Evolutionary conservation across 2,888 invertebrate species (phyloP), one percentile per base, ranked within the genome.

Genomic region (Drosophila setosimentum): DNA sequence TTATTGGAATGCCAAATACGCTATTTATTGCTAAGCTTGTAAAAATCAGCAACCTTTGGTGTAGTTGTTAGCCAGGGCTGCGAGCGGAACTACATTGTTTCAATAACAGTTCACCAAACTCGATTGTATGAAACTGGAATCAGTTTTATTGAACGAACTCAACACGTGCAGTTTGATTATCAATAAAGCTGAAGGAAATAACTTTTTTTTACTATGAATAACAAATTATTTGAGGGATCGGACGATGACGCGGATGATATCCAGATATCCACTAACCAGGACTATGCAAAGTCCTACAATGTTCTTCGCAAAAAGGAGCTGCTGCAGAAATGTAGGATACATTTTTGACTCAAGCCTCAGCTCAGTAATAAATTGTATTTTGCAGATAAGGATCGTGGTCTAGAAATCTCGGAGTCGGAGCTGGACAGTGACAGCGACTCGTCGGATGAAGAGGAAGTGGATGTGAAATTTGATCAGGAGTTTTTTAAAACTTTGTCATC

Each of bases 401-500:
- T 86, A 50, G 89, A 91, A 73, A 83, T 82, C 2, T 90, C 90
- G 0, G 91, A 91, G 18, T 90, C 92, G 0, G 91, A 91, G 24
- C 83, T 90, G 13, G 90, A 91, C 10, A 88, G 89, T 55, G 93
- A 93, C 45, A 91, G 90, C 50, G 89, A 89, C 13, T 89, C 90
- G 1, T 90, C 91, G 0, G 92, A 92, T 10, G 92, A 92, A 40
- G 92, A 93, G 45, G 91, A 92, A 64, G 73, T 86, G 5, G 72
- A 89, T 55, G 91, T 91, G 4, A 83, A 91, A 61, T 93, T 93
- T 62, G 98, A 99, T 90, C 96, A 96, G 80, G 96, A 97, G 78
- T 99, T 99, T 93, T 95, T 97, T 50, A 97, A 96, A 93, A 97
- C 98, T 0, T 93, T 99, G 2, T 95, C 98, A 0, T 95, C 96